Percentiles rank a stretch among this genome's conserved stretches.
phyloP scores from a whole-genome alignment of 2,888 invertebrate species.

The Plusia festucae region DNA sequence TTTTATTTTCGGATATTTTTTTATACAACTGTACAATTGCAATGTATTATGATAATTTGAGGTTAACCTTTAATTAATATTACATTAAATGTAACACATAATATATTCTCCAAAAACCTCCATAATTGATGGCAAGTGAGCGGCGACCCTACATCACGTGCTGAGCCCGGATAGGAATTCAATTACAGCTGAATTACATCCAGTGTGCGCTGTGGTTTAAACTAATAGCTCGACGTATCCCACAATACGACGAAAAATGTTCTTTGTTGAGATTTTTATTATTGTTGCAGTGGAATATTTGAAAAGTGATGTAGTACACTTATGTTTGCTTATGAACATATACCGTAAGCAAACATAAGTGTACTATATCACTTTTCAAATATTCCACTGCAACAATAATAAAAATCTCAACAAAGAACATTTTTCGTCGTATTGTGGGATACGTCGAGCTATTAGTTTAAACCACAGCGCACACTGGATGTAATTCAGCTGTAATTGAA shows the following conservation, averaged over 20 bases:
- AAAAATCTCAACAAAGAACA: not conserved
- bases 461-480: slow-evolving; percentile 54
- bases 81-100: slow-evolving; percentile 12
- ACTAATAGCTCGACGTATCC: slow-evolving; percentile 50
- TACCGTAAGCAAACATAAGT: too few relatives aligned
- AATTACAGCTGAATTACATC: slow-evolving; percentile 62
- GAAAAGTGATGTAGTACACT: too few relatives aligned
- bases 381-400: not conserved
- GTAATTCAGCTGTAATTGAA: slow-evolving; percentile 63
- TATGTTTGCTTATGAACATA: too few relatives aligned
- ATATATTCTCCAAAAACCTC: slow-evolving; percentile 40
- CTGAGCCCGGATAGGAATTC: slow-evolving; percentile 58
- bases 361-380: too few relatives aligned
- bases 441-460: slow-evolving; percentile 51
- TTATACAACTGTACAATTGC: too few relatives aligned
- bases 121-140: slow-evolving; percentile 48
- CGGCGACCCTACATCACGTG: slow-evolving; percentile 51
- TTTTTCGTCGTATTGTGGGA: slow-evolving; percentile 15
- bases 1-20: too few relatives aligned
- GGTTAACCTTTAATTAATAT: not conserved
- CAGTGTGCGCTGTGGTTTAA: slow-evolving; percentile 54
- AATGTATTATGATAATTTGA: too few relatives aligned
- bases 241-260: slow-evolving; percentile 12
- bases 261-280: not conserved
- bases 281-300: not conserved